Evolutionary conservation across 2,113 vertebrate species (phyloP).

Genomic region (Microcebus murinus): DNA sequence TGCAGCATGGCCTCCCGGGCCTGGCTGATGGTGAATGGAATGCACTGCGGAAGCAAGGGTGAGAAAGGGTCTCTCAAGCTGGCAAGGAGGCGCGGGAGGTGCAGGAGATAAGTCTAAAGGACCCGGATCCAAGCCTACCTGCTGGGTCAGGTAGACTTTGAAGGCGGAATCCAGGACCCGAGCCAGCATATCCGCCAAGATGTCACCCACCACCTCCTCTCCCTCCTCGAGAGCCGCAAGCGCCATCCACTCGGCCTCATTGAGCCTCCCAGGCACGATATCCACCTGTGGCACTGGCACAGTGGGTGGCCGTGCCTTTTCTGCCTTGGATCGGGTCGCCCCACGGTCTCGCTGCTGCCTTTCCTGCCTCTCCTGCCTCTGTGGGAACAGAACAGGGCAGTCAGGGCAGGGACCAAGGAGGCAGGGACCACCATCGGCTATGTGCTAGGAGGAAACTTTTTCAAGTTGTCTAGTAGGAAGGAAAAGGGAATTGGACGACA

Average conservation of each 20-base stretch:
- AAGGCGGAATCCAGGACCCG: conserved; percentile 82
- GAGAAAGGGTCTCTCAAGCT: not conserved
- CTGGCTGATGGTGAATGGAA: conserved; percentile 84
- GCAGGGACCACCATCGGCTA: not conserved
- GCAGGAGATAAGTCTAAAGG: not conserved
- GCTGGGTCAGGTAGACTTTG: conserved; percentile 75
- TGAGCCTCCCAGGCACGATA: conserved; percentile 79
- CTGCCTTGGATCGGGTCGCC: conserved; percentile 76
- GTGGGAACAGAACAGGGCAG: not conserved
- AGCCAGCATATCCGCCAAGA: conserved; percentile 84
- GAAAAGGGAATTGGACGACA: not conserved
- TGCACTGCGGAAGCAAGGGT: conserved; percentile 77
- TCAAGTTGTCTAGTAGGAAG: not conserved
- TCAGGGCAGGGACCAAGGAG: not conserved
- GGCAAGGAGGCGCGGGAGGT: not conserved
- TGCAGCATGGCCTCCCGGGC: conserved; percentile 84
- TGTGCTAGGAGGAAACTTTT: not conserved
- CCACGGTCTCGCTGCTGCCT: conserved; percentile 80
- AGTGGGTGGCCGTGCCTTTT: conserved; percentile 61
- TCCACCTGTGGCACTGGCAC: conserved; percentile 63
- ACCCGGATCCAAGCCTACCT: conserved; percentile 82
- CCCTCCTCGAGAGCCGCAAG: conserved; percentile 81
- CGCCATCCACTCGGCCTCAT: conserved; percentile 81
- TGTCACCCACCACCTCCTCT: conserved; percentile 82
- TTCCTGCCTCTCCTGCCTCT: conserved; percentile 74